phyloP scores from a whole-genome alignment of 2,113 vertebrate genomes.

The Agapornis roseicollis region DNA sequence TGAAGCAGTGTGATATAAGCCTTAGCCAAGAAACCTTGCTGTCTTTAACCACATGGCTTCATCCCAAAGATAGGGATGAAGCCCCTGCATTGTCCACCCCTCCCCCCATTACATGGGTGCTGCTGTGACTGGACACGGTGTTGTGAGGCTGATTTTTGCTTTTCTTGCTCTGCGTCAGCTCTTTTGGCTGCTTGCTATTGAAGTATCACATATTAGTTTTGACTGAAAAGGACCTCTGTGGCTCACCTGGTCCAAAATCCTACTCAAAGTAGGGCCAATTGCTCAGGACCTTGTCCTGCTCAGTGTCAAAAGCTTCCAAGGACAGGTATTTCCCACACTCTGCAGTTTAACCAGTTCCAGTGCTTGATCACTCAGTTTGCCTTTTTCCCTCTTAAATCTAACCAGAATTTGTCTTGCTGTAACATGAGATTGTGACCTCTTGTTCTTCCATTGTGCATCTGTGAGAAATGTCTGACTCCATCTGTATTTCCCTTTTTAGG shows the following conservation, averaged over 20 bases:
- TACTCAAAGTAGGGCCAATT: neutral
- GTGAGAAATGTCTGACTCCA: neutral
- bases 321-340: neutral
- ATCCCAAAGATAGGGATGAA: neutral
- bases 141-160: neutral
- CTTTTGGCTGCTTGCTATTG: neutral
- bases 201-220: neutral
- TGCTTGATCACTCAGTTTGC: neutral
- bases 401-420: neutral
- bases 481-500: rapidly evolving
- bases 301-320: neutral
- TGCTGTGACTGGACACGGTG: neutral
- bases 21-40: neutral
- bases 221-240: neutral
- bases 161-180: neutral
- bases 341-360: neutral
- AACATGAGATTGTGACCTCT: neutral
- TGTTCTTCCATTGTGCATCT: neutral
- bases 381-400: neutral
- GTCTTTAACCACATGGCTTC: neutral
- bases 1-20: neutral
- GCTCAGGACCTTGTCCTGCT: neutral
- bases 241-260: neutral
- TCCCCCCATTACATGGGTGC: neutral
- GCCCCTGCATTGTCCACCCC: neutral